phyloP scores from a whole-genome alignment of 2,113 vertebrate genomes.

The Chloropsis hardwickii region DNA sequence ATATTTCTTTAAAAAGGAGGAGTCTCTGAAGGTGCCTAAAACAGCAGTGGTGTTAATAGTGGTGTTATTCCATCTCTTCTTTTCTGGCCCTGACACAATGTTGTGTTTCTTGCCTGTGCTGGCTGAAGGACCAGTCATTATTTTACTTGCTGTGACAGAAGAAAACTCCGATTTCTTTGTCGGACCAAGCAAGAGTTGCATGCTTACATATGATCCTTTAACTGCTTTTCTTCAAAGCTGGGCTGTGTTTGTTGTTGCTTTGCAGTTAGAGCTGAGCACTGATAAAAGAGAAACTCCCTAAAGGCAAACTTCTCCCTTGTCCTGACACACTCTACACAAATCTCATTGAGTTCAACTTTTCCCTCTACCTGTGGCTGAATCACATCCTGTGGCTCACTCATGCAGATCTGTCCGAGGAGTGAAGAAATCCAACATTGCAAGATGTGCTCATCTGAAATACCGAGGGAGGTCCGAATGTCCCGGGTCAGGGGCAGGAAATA shows the following conservation, averaged over 20 bases:
- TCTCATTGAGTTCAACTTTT: background rate
- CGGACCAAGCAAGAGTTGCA: background rate
- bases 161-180: background rate
- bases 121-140: background rate
- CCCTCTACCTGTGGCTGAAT: background rate
- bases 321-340: background rate
- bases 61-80: background rate
- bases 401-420: background rate
- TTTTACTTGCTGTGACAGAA: background rate
- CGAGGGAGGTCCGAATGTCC: background rate
- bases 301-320: background rate
- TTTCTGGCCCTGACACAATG: background rate
- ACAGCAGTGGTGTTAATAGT: background rate
- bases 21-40: background rate
- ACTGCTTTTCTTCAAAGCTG: background rate
- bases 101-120: background rate
- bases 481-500: background rate
- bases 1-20: background rate
- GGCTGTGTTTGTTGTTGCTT: background rate
- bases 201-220: background rate
- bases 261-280: background rate
- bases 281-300: background rate
- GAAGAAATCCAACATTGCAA: background rate
- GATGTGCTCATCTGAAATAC: background rate
- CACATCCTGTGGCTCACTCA: background rate